These are phyloP conservation scores for Rhagium mordax DNA, from an alignment of 2,888 invertebrate species.

Conservation along the genomic window DNA sequence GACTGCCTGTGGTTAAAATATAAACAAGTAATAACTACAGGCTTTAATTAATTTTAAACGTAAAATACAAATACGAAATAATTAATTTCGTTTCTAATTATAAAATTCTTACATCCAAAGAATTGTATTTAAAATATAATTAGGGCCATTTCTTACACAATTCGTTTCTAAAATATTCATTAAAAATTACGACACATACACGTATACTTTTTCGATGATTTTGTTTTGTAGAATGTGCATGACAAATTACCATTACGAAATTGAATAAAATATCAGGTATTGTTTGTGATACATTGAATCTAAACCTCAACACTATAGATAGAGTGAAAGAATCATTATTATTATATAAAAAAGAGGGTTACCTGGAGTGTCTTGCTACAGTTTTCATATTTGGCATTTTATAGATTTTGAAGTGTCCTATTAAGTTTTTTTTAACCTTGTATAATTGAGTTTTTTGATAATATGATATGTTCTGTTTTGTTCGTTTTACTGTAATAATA, in stretches of 20 bases:
- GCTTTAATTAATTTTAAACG: constrained; percentile 16
- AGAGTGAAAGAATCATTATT: too few species aligned
- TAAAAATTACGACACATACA: constrained; percentile 38
- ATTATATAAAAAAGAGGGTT: too few species aligned
- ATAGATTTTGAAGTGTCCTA: too few species aligned
- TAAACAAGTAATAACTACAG: constrained; percentile 30
- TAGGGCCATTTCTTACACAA: constrained; percentile 7
- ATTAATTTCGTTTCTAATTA: constrained; percentile 20
- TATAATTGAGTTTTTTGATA: too few species aligned
- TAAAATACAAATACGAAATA: neutral
- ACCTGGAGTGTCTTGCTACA: too few species aligned
- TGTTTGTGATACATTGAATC: too few species aligned
- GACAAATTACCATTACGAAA: neutral
- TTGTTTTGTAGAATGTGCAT: neutral
- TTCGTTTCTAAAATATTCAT: constrained; percentile 27
- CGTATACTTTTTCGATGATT: neutral
- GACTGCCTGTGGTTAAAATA: constrained; percentile 28
- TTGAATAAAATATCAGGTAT: too few species aligned
- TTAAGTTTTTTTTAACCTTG: too few species aligned
- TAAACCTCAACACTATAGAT: too few species aligned
- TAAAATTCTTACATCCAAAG: neutral
- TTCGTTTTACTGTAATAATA: too few species aligned
- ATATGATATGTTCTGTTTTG: too few species aligned
- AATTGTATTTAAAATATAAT: constrained; percentile 16
- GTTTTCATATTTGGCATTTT: too few species aligned